phyloP scores from a whole-genome alignment of 2,797 vertebrate species.

The Helicolenus hilgendorfi region DNA sequence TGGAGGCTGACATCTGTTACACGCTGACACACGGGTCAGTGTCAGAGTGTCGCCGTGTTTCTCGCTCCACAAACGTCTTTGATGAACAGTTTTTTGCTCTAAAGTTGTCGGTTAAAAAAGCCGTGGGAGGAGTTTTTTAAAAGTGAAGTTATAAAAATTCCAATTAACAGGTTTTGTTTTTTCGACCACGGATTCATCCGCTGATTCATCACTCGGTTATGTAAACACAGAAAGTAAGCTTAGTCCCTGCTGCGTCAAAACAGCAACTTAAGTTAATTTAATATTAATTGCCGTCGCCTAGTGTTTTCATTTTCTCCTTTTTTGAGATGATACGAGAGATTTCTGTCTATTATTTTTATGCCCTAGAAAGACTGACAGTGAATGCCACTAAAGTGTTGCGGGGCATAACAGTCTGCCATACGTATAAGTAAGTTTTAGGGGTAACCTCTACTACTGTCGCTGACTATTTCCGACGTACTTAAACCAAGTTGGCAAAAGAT shows the following conservation, averaged over 20 bases:
- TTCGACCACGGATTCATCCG: slow-evolving; percentile 5
- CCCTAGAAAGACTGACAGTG: neutral
- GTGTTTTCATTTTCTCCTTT: neutral
- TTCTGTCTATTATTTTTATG: neutral
- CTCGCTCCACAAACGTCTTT: slow-evolving; percentile 27
- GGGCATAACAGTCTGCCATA: neutral
- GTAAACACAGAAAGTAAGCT: slow-evolving; percentile 41
- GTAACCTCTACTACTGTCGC: neutral
- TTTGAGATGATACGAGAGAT: neutral
- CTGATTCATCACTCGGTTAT: slow-evolving; percentile 11
- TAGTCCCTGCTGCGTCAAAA: slow-evolving; percentile 12
- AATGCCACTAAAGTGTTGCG: neutral
- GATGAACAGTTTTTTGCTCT: slow-evolving; percentile 46
- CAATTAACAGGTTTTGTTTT: slow-evolving; percentile 12
- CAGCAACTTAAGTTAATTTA: neutral
- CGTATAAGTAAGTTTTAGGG: neutral
- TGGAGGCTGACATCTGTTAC: slow-evolving; percentile 69
- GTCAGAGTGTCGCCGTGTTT: slow-evolving; percentile 21
- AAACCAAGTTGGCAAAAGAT: neutral
- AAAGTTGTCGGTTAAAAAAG: slow-evolving; percentile 45
- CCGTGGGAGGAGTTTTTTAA: slow-evolving; percentile 19
- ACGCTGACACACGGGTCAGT: slow-evolving; percentile 73
- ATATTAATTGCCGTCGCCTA: neutral
- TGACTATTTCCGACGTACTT: accelerated
- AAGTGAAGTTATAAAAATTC: neutral